Percentiles rank a stretch among this genome's conserved stretches.
These are phyloP conservation scores for Eublepharis macularius DNA, from an alignment of 2,113 vertebrate genomes.

Conservation along the genomic window DNA sequence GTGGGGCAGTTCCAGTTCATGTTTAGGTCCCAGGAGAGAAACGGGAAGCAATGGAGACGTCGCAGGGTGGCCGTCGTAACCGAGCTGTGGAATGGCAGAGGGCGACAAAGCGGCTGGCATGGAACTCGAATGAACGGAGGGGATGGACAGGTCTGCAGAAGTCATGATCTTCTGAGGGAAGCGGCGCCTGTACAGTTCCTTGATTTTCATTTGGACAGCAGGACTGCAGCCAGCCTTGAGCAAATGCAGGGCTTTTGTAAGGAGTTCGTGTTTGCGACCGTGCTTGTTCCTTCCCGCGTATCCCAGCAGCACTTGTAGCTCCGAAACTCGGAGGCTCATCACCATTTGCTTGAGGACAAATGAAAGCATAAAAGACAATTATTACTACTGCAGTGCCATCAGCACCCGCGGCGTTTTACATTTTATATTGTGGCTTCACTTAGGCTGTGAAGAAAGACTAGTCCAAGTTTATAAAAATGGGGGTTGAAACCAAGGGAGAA, in stretches of 20 bases:
- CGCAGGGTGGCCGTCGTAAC: constrained; percentile 89
- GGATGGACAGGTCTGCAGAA: constrained; percentile 88
- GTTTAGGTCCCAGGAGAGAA: constrained; percentile 94
- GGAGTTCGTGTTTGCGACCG: constrained; percentile 98
- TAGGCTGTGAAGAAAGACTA: background rate
- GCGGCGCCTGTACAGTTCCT: constrained; percentile 96
- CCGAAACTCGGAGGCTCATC: constrained; percentile 99
- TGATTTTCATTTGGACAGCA: constrained; percentile 98
- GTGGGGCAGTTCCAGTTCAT: constrained; percentile 94
- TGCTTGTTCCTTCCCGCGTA: constrained; percentile 99
- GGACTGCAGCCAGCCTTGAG: constrained; percentile 97
- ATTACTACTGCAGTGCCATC: background rate
- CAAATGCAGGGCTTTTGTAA: constrained; percentile 96
- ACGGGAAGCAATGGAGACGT: constrained; percentile 92
- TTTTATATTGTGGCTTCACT: background rate
- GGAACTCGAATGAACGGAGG: constrained; percentile 87
- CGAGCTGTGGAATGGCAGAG: constrained; percentile 85
- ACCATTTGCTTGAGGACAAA: constrained; percentile 95
- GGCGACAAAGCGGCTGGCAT: constrained; percentile 87
- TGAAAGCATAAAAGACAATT: constrained; percentile 11
- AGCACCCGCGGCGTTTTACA: background rate
- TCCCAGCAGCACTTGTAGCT: constrained; percentile 97
- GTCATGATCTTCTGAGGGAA: constrained; percentile 97
- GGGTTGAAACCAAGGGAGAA: background rate
- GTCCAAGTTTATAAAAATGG: background rate